Evolutionary conservation across 1,140 invertebrate genomes (phyloP), one percentile per base, ranked within the genome.

Genomic region (Rhagoletis zephyria): DNA sequence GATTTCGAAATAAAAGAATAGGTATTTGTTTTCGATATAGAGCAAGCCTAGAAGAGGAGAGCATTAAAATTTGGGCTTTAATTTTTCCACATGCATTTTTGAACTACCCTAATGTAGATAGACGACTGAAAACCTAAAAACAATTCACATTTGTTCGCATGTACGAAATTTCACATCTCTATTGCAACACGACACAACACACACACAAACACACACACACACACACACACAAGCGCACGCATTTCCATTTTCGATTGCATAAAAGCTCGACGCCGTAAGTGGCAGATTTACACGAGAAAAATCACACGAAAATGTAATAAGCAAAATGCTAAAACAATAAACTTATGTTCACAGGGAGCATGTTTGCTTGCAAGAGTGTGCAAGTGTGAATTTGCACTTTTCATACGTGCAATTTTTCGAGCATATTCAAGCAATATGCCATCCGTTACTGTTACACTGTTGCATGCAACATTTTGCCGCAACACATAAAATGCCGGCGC

Each of bases 231-330:
- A 63, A 63, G 16, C 16, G 61, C 61, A 63, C 61, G 61, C 61
- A 63, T 63, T 63, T 63, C 61, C 61, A 63, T 63, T 63, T 63
- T 63, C n/a, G 61, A 14, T 63, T 63, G n/a, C 61, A 63, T 63
- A 63, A 63, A 63, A 14, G 12, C n/a, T n/a, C 61, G 61, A 63
- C 61, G 16, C 61, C n/a, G 12, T n/a, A 63, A 63, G 61, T 63
- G 61, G 61, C 61, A 63, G 61, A 63, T 63, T 63, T 63, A 7
- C 61, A 63, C 61, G 61, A 63, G 61, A 63, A 63, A 63, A 63
- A 63, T 63, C 61, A 63, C 61, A 63, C 61, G 61, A 14, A 16
- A 63, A 63, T 63, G n/a, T 63, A 63, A 63, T 56, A 56, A 63
- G 61, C 5, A 63, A 63, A 63, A 63, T 63, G n/a, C n/a, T 63